Percentiles rank a stretch among this genome's conserved stretches.
Conservation (phyloP, 2,888 invertebrate species). For the Scaptomyza polygonia region DNA sequence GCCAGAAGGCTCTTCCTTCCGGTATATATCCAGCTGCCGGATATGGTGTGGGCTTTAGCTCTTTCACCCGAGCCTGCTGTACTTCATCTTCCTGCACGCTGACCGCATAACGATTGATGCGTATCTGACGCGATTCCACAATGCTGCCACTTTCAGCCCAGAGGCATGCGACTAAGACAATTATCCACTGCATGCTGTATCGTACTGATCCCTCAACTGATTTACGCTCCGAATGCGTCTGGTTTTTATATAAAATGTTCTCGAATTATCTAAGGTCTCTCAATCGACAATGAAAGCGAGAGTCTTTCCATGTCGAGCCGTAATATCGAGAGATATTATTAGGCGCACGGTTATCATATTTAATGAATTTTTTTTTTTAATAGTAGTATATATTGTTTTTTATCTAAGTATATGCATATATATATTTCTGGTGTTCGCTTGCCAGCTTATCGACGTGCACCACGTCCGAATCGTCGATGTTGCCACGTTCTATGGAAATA, state of each 20-base stretch:
- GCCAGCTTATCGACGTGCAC: constrained; percentile 48
- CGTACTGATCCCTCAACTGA: constrained; percentile 57
- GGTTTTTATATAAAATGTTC: constrained; percentile 70
- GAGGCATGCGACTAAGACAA: constrained; percentile 39
- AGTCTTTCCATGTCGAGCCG: constrained; percentile 50
- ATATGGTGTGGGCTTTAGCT: constrained; percentile 64
- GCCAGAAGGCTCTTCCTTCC: constrained; percentile 68
- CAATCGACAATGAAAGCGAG: constrained; percentile 62
- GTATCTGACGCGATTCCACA: constrained; percentile 71
- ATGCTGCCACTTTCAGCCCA: constrained; percentile 28
- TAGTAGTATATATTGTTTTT: too few relatives aligned
- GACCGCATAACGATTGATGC: constrained; percentile 74
- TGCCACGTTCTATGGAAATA: constrained; percentile 77
- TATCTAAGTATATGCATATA: too few relatives aligned
- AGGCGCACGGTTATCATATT: constrained; percentile 70
- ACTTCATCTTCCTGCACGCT: constrained; percentile 67
- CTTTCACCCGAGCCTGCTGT: constrained; percentile 55
- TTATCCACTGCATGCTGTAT: constrained; percentile 49
- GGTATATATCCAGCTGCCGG: constrained; percentile 74
- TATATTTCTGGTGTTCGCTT: constrained; percentile 47
- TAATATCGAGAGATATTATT: constrained; percentile 44
- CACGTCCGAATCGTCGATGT: constrained; percentile 71
- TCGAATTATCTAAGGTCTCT: constrained; percentile 54
- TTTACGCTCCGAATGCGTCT: constrained; percentile 39
- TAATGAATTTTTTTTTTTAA: constrained; percentile 67